Evolutionary conservation across 2,797 vertebrate species (phyloP), one percentile per base, ranked within the genome.

Genomic region (Centroberyx gerrardi): DNA sequence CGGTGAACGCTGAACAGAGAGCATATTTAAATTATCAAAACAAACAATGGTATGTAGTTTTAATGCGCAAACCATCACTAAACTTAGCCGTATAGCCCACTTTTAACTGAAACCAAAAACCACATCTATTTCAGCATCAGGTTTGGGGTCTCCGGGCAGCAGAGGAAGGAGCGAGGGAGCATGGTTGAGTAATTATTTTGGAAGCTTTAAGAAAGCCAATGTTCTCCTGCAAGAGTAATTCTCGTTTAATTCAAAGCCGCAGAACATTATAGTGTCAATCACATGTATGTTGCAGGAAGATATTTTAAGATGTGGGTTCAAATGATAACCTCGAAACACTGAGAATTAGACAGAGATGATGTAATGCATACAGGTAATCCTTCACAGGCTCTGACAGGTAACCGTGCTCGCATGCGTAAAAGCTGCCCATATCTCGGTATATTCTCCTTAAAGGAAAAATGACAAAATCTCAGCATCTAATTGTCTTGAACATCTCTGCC

Each of bases 401-500:
- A 81, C 70, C n/a, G 62, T 48, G 70, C 61, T 73, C 48, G 54
- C 73, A 49, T 49, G 82, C 52, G 74, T 70, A 78, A 83, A 86
- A 81, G 72, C 49, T 40, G 74, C 29, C 60, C 78, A 66, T 18
- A 46, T 8, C 55, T 71, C 27, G 52, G 67, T 62, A 8, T 65
- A 28, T 54, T 81, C 62, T 72, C 53, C 62, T 66, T 75, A 42
- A 48, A 33, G 54, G 31, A 18, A 51, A 81, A 68, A 48, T 62
- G 38, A 68, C 71, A 15, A 68, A 53, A 78, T 36, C 67, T 82
- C 74, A 62, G 75, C 83, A 87, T 84, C 72, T 72, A 59, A 90
- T 91, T 93, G 87, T 88, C 89, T 91, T 91, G 94, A 93, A 92
- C 93, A 91, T 94, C 93, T 96, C 95, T 94, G 95, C 94, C 95